Conservation (phyloP, 2,888 invertebrate genomes). For the Eristalis arbustorum region DNA sequence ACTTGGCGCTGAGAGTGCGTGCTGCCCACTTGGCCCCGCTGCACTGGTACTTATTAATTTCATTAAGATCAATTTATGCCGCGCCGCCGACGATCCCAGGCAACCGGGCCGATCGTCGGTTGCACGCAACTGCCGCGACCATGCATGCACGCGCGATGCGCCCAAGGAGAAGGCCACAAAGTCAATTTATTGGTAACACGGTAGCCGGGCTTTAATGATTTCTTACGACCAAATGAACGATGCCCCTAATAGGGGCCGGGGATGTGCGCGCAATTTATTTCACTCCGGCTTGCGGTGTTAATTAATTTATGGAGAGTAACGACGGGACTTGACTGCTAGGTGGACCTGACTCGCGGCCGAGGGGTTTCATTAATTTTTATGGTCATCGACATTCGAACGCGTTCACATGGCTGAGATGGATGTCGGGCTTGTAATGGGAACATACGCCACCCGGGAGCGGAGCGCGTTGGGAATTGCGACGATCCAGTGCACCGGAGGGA, state of each 20-base stretch:
- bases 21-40: constrained; percentile 8
- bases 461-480: not conserved
- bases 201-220: constrained; percentile 54
- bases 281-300: constrained; percentile 11
- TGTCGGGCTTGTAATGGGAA: not conserved
- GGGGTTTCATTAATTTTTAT: constrained; percentile 9
- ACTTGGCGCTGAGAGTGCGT: not conserved
- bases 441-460: not conserved
- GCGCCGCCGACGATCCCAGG: constrained; percentile 1
- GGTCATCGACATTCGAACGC: not conserved
- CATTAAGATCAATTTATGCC: constrained; percentile 52
- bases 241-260: constrained; percentile 34
- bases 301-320: constrained; percentile 17
- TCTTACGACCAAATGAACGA: constrained; percentile 54
- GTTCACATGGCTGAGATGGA: not conserved
- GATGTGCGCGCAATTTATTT: constrained; percentile 45
- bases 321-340: not conserved
- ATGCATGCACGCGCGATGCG: not conserved
- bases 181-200: constrained; percentile 54
- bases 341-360: not conserved
- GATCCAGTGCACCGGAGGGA: not conserved
- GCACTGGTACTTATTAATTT: constrained; percentile 44
- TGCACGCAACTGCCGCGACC: not conserved
- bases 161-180: not conserved
- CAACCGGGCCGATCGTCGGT: not conserved